A percentile compares a stretch with the other conserved stretches of the same genome.
Conservation (phyloP, 2,888 invertebrate species). For the Synergus itoensis region DNA sequence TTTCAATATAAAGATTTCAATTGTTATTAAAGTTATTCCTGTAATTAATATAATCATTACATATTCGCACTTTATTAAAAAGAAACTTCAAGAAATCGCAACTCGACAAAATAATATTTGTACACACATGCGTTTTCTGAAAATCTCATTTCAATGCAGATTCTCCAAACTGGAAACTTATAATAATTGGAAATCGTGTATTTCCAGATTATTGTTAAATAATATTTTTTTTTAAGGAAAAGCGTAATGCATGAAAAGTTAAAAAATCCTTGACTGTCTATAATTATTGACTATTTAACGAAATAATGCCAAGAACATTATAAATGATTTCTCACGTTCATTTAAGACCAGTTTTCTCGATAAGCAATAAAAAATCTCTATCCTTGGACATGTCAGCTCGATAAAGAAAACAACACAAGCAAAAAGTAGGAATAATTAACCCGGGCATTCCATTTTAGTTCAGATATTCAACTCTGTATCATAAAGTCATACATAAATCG, state of each 20-base stretch:
- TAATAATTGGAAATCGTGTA: neutral
- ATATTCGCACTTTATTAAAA: neutral
- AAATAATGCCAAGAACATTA: neutral
- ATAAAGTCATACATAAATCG: constrained; percentile 33
- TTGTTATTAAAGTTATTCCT: neutral
- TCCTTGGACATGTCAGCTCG: neutral
- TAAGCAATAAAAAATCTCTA: constrained; percentile 3
- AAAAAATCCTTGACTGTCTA: neutral
- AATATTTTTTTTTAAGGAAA: too few species aligned
- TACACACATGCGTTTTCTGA: neutral
- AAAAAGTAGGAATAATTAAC: constrained; percentile 38
- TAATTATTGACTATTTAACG: neutral
- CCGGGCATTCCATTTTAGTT: constrained; percentile 10
- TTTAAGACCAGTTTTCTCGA: neutral
- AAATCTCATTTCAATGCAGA: neutral
- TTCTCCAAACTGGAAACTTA: neutral
- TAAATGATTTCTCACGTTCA: neutral
- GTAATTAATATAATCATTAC: neutral
- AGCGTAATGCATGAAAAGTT: neutral
- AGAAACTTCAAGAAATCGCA: neutral
- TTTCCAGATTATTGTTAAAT: neutral
- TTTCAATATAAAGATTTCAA: neutral
- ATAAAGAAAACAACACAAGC: constrained; percentile 13
- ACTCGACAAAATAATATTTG: neutral
- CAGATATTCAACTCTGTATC: constrained; percentile 16